Evolutionary conservation across 2,113 vertebrate genomes (phyloP).

Genomic region (Eulemur macaco): DNA sequence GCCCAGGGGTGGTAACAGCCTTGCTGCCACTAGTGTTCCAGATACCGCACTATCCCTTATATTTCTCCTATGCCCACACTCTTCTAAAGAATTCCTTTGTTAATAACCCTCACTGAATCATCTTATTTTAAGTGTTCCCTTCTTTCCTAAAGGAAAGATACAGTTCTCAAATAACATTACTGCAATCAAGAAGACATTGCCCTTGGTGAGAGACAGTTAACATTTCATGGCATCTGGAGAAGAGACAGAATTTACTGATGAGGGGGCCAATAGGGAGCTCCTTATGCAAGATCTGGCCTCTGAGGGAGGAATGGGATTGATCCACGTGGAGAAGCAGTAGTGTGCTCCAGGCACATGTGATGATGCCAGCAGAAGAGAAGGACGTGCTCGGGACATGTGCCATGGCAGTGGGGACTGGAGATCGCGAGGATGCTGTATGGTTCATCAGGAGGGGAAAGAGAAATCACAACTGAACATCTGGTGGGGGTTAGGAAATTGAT

Average conservation of each 20-base stretch:
- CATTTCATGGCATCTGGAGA: too few relatives aligned
- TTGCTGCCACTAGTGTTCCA: too few relatives aligned
- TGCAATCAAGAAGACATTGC: neutral
- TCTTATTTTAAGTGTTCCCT: neutral
- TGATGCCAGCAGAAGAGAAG: neutral
- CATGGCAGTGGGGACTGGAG: neutral
- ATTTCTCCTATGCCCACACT: neutral
- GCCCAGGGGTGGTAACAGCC: neutral
- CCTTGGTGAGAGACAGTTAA: neutral
- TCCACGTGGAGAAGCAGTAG: fast-evolving
- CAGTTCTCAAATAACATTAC: neutral
- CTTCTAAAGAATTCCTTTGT: neutral
- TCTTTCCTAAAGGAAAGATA: neutral
- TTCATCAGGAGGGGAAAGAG: neutral
- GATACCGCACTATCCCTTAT: neutral
- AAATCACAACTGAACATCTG: neutral
- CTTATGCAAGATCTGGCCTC: neutral
- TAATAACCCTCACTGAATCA: neutral
- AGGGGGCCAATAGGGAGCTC: too few relatives aligned
- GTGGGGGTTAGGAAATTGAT: neutral
- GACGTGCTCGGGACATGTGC: fast-evolving
- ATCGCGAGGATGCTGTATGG: too few relatives aligned
- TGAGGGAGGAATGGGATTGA: too few relatives aligned
- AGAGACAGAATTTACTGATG: neutral
- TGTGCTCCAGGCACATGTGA: neutral